These are phyloP conservation scores for Hemibates koningsi DNA, from an alignment of 2,113 vertebrate genomes.

Conservation along the genomic window DNA sequence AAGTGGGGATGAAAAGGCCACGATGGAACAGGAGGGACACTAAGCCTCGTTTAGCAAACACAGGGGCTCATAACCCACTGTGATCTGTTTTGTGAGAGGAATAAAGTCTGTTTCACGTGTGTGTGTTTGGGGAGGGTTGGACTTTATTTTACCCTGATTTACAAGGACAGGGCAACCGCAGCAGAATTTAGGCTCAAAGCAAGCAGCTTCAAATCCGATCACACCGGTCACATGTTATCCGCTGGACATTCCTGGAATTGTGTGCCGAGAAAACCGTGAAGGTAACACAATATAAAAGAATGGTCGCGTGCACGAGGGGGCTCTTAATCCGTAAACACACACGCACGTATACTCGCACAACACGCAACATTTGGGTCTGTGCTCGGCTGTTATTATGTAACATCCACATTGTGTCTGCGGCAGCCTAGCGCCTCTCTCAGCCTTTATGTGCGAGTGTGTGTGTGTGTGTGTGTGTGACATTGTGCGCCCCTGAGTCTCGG, in stretches of 20 bases:
- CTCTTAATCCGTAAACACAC: conserved; percentile 9
- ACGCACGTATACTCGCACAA: not conserved
- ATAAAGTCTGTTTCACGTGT: not conserved
- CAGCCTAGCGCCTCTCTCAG: conserved; percentile 13
- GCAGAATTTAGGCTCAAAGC: not conserved
- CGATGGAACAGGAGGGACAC: conserved; percentile 47
- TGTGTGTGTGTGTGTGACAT: not conserved
- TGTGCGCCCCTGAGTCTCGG: not conserved
- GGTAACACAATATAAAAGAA: not conserved
- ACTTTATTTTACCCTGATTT: not conserved
- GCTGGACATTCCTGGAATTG: conserved; percentile 1
- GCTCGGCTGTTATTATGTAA: conserved; percentile 39
- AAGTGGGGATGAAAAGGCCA: conserved; percentile 41
- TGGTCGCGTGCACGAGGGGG: not conserved
- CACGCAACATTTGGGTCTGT: not conserved
- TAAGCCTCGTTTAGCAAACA: conserved; percentile 50
- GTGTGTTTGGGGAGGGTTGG: not conserved
- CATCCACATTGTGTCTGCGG: conserved; percentile 36
- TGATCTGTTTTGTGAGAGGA: conserved; percentile 24
- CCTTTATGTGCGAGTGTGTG: not conserved
- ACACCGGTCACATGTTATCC: not conserved
- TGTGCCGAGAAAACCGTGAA: not conserved
- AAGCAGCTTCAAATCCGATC: not conserved
- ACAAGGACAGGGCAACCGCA: not conserved
- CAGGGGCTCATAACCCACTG: conserved; percentile 18